Conservation (phyloP, 2,113 vertebrate genomes). For the Amazona guildingii region DNA sequence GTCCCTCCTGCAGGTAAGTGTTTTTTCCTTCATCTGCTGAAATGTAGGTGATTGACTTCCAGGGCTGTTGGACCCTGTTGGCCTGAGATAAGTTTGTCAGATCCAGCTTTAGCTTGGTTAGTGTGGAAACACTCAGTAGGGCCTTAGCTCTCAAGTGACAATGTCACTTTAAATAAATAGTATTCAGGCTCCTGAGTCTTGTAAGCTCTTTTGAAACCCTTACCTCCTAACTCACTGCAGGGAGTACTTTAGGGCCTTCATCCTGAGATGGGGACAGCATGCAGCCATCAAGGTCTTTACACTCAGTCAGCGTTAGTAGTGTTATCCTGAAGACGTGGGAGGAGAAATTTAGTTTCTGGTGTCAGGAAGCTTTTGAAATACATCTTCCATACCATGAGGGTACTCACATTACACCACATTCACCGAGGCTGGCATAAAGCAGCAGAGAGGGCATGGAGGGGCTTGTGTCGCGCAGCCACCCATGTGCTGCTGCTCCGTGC, state of each 20-base stretch:
- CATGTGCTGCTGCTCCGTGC: fast-evolving
- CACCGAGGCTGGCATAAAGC: background rate
- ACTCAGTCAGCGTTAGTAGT: fast-evolving
- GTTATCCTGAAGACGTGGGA: background rate
- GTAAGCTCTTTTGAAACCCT: background rate
- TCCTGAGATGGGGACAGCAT: background rate
- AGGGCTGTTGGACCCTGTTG: background rate
- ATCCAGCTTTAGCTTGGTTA: background rate
- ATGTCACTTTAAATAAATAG: background rate
- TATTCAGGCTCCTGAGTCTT: background rate
- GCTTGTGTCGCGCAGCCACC: background rate
- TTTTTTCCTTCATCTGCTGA: background rate
- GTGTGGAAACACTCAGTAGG: background rate
- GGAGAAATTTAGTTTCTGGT: background rate
- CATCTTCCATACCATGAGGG: background rate
- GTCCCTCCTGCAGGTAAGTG: background rate
- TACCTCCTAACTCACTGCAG: background rate
- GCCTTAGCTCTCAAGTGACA: background rate
- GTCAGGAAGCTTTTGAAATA: background rate
- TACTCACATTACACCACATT: background rate
- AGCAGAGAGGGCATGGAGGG: background rate
- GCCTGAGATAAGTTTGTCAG: background rate
- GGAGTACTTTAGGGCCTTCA: background rate
- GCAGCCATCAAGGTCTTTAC: background rate
- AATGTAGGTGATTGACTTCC: background rate